Evolutionary conservation across 2,888 invertebrate species (phyloP).

Genomic region (Cremastinae sp.): DNA sequence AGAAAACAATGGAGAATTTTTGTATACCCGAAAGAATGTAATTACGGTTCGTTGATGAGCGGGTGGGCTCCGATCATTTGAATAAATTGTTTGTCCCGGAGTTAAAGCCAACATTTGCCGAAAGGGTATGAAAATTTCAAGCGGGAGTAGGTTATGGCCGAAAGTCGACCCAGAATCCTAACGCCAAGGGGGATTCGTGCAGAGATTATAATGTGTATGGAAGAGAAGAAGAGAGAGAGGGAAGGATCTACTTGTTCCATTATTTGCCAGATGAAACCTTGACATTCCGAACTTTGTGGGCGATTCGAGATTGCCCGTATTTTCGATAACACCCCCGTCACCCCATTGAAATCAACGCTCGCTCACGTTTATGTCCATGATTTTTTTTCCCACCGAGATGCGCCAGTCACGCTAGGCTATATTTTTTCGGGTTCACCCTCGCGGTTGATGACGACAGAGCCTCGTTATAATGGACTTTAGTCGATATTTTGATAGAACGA

Average conservation of each 20-base stretch:
- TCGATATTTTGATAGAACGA: too few relatives aligned
- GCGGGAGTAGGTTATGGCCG: slow-evolving; percentile 13
- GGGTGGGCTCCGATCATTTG: too few relatives aligned
- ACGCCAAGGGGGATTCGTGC: slow-evolving; percentile 51
- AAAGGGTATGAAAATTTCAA: not conserved
- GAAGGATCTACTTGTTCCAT: slow-evolving; percentile 28
- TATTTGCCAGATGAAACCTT: slow-evolving; percentile 61
- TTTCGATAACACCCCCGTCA: slow-evolving; percentile 8
- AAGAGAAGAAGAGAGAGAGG: slow-evolving; percentile 7
- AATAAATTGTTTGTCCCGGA: too few relatives aligned
- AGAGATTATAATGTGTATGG: slow-evolving; percentile 23
- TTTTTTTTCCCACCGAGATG: not conserved
- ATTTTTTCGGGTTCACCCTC: not conserved
- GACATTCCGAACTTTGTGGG: slow-evolving; percentile 48
- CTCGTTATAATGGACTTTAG: slow-evolving; percentile 11
- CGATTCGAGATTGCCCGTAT: slow-evolving; percentile 7
- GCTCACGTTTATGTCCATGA: not conserved
- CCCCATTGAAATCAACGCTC: not conserved
- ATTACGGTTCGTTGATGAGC: too few relatives aligned
- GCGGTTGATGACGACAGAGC: not conserved
- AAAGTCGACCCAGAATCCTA: slow-evolving; percentile 47
- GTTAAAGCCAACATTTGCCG: too few relatives aligned
- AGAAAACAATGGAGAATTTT: too few relatives aligned
- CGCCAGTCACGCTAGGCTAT: too few relatives aligned
- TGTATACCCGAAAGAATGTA: too few relatives aligned